Percentiles rank a stretch among this genome's conserved stretches.
These are phyloP conservation scores for Distichodus sexfasciatus DNA, from an alignment of 2,797 vertebrate genomes.

Conservation along the genomic window DNA sequence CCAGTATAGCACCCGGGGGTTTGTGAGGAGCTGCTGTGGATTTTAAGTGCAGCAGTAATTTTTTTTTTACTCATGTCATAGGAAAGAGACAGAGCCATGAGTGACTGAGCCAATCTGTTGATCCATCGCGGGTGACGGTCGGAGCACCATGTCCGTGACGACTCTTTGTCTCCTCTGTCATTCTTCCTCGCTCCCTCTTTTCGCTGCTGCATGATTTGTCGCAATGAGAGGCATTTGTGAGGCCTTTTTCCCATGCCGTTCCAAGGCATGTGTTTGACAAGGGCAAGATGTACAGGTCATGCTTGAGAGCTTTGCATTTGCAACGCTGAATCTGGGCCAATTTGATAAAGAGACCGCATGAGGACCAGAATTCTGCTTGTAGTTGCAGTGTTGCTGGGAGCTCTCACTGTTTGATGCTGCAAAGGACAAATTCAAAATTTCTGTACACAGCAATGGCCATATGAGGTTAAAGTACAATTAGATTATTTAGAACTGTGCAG, in stretches of 20 bases:
- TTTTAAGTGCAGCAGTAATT: background rate
- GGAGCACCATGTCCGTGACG: background rate
- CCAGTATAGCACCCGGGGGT: background rate
- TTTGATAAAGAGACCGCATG: constrained; percentile 11
- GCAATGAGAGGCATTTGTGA: constrained; percentile 28
- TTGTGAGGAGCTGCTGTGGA: constrained; percentile 22
- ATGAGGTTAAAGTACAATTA: too few relatives aligned
- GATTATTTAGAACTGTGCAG: too few relatives aligned
- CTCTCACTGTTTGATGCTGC: background rate
- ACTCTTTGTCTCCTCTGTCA: background rate
- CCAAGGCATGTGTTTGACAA: constrained; percentile 41
- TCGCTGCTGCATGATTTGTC: background rate
- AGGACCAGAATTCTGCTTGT: constrained; percentile 27
- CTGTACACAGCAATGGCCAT: too few relatives aligned
- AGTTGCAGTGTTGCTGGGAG: background rate
- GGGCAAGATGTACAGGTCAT: constrained; percentile 49
- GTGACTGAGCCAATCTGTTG: constrained; percentile 34
- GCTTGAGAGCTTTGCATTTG: constrained; percentile 40
- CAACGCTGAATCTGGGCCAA: constrained; percentile 13
- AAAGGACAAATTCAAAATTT: too few relatives aligned
- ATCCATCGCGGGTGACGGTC: constrained; percentile 8
- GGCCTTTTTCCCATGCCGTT: constrained; percentile 23
- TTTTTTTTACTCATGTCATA: constrained; percentile 27
- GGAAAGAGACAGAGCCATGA: constrained; percentile 17
- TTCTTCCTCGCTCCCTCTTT: background rate